phyloP scores from a whole-genome alignment of 35 echinoderm and acorn worm species.

The Diadema setosum region DNA sequence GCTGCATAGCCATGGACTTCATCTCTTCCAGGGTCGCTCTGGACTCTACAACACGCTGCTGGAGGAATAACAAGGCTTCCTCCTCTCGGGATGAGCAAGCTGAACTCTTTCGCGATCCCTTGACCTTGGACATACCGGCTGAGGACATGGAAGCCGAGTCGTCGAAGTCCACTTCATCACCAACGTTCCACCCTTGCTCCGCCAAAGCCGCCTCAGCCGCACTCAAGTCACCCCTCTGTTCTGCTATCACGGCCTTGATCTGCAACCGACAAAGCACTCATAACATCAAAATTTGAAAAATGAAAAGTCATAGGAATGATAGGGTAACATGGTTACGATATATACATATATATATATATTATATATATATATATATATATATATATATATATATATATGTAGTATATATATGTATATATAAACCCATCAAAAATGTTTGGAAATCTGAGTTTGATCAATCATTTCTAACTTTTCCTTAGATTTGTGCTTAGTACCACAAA shows the following conservation, averaged over 20 bases:
- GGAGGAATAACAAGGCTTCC: background rate
- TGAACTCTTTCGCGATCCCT: background rate
- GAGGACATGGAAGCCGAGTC: background rate
- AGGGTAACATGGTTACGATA: too few species aligned
- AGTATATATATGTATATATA: too few species aligned
- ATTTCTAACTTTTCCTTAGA: too few species aligned
- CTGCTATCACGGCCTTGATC: constrained; percentile 5
- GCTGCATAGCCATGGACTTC: background rate
- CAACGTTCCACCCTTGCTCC: constrained; percentile 4
- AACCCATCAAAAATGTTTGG: too few species aligned
- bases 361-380: too few species aligned
- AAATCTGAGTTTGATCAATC: too few species aligned
- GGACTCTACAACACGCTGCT: constrained; percentile 7
- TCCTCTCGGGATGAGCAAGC: background rate
- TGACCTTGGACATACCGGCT: background rate
- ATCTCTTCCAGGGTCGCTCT: background rate
- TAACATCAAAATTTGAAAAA: too few species aligned
- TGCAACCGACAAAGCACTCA: background rate
- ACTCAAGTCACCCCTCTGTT: background rate
- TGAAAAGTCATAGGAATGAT: too few species aligned
- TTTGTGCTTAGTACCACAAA: too few species aligned
- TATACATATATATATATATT: too few species aligned
- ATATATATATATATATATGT: too few species aligned
- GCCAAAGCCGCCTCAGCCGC: background rate
- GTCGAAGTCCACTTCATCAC: background rate